These are phyloP conservation scores for Drosophila neonasuta DNA, from an alignment of 2,888 invertebrate genomes.

Conservation along the genomic window DNA sequence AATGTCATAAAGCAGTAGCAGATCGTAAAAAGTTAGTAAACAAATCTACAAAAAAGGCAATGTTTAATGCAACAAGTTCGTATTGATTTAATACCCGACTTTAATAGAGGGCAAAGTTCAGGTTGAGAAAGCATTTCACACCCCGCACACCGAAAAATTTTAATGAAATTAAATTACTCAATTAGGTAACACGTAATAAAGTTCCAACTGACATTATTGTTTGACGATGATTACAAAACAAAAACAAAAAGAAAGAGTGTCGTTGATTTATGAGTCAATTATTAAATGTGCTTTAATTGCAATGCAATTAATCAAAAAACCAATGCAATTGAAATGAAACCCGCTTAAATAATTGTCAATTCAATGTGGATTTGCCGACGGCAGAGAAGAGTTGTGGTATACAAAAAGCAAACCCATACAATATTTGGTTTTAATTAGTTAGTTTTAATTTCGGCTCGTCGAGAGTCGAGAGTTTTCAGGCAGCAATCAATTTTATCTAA, in stretches of 20 bases:
- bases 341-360: slow-evolving; percentile 28
- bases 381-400: neutral
- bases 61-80: slow-evolving; percentile 1
- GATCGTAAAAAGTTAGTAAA: slow-evolving; percentile 2
- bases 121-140: slow-evolving; percentile 3
- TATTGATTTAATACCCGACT: slow-evolving; percentile 4
- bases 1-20: neutral
- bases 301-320: slow-evolving; percentile 60
- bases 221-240: slow-evolving; percentile 4
- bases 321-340: slow-evolving; percentile 47
- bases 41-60: neutral
- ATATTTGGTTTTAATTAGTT: slow-evolving; percentile 64
- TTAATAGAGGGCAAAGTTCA: slow-evolving; percentile 1
- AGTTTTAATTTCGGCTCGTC: slow-evolving; percentile 55
- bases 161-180: slow-evolving; percentile 19
- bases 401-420: slow-evolving; percentile 1
- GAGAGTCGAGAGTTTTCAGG: slow-evolving; percentile 20
- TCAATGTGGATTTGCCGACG: neutral
- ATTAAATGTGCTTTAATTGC: slow-evolving; percentile 53
- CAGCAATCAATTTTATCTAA: slow-evolving; percentile 34
- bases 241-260: neutral
- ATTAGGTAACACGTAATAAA: slow-evolving; percentile 38
- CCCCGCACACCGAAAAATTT: neutral
- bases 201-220: slow-evolving; percentile 14
- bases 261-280: slow-evolving; percentile 28